phyloP scores from a whole-genome alignment of 1,140 invertebrate species.

The Harlomillsia oculata region DNA sequence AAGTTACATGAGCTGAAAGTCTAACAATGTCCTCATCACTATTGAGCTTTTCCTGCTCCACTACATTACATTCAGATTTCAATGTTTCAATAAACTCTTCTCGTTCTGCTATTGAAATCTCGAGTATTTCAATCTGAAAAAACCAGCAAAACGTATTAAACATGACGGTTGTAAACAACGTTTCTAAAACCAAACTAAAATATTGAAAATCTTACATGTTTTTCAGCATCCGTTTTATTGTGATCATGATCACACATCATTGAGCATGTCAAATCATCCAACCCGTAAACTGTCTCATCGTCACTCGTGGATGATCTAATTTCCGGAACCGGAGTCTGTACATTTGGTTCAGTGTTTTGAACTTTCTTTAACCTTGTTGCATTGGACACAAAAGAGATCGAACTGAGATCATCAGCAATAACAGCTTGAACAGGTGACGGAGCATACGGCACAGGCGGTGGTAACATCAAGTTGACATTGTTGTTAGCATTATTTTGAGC shows the following conservation, averaged over 20 bases:
- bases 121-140: not conserved
- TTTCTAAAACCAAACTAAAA: not conserved
- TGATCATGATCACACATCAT: not conserved
- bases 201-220: not conserved
- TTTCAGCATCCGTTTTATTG: not conserved
- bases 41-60: not conserved
- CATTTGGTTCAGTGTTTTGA: not conserved
- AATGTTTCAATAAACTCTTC: not conserved
- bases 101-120: not conserved
- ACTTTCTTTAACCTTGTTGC: not conserved
- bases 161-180: not conserved
- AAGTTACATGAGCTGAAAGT: not conserved
- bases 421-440: not conserved
- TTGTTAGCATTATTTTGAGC: too few relatives aligned
- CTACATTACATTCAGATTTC: not conserved
- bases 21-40: not conserved
- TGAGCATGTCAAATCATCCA: conserved; percentile 7
- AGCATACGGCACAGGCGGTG: not conserved
- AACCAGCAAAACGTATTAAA: not conserved
- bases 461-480: too few relatives aligned
- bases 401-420: conserved; percentile 5
- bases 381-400: not conserved
- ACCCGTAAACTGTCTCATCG: not conserved
- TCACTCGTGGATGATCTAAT: not conserved
- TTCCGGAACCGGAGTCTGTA: not conserved